phyloP scores from a whole-genome alignment of 1,140 invertebrate species.

The Bacillus rossius region DNA sequence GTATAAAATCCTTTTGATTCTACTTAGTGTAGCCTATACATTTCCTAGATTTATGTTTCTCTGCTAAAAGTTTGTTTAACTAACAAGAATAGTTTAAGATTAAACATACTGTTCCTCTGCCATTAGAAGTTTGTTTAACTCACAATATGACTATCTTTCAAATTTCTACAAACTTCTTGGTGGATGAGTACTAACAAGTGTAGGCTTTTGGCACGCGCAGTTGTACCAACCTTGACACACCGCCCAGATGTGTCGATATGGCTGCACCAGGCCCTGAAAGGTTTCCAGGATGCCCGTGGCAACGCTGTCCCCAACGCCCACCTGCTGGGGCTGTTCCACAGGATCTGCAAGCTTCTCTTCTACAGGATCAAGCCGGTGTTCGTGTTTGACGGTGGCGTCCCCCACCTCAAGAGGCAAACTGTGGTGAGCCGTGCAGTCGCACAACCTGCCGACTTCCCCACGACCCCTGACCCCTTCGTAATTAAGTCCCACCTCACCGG shows the following conservation, averaged over 20 bases:
- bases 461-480: conserved; percentile 13
- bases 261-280: conserved; percentile 95
- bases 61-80: too few relatives aligned
- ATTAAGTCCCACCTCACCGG: conserved; percentile 15
- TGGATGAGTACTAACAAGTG: too few relatives aligned
- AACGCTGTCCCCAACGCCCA: conserved; percentile 83
- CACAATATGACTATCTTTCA: background rate
- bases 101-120: too few relatives aligned
- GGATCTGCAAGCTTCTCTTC: conserved; percentile 94
- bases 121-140: too few relatives aligned
- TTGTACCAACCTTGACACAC: conserved; percentile 24
- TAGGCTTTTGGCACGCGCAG: too few relatives aligned
- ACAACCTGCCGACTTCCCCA: background rate
- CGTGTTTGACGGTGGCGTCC: conserved; percentile 97
- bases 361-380: conserved; percentile 96
- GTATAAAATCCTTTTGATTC: too few relatives aligned
- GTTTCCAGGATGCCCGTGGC: conserved; percentile 83
- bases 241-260: conserved; percentile 93
- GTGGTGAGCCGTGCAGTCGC: conserved; percentile 60
- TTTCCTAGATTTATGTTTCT: too few relatives aligned
- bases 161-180: too few relatives aligned
- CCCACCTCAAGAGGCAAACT: conserved; percentile 85
- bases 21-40: too few relatives aligned
- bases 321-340: conserved; percentile 84
- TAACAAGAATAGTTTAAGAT: too few relatives aligned